A percentile compares a stretch with the other conserved stretches of the same genome.
Conservation (phyloP, 1,140 invertebrate genomes). For the Tenebrio molitor region DNA sequence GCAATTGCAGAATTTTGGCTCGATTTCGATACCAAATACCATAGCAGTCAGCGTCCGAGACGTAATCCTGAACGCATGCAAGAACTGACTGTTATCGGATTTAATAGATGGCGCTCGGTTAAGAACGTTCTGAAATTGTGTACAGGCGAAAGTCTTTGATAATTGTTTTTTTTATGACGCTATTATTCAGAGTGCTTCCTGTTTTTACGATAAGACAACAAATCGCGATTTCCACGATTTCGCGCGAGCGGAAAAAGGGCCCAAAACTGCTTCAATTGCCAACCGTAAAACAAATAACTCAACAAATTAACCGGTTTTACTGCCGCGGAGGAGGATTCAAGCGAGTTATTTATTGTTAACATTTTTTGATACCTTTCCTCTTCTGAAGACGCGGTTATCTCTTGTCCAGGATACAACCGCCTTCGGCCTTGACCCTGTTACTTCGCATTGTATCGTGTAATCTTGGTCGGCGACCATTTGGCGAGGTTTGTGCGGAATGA, state of each 20-base stretch:
- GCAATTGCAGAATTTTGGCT: too few species aligned
- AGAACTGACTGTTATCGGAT: too few species aligned
- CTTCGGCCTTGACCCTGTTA: conserved; percentile 85
- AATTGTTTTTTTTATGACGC: too few species aligned
- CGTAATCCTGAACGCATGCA: too few species aligned
- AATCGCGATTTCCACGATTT: conserved; percentile 4
- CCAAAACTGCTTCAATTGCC: not conserved
- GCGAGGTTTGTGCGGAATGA: conserved; percentile 79
- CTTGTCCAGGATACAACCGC: conserved; percentile 87
- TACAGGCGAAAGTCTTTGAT: too few species aligned
- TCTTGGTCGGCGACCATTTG: conserved; percentile 83
- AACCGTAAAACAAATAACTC: conserved; percentile 26
- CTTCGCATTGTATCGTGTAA: conserved; percentile 83
- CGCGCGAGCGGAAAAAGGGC: not conserved
- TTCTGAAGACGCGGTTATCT: conserved; percentile 79
- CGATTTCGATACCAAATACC: too few species aligned
- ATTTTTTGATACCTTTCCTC: conserved; percentile 75
- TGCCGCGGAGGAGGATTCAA: not conserved
- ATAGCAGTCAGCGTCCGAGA: too few species aligned
- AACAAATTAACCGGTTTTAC: conserved; percentile 34
- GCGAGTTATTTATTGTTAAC: not conserved
- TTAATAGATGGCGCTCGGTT: too few species aligned
- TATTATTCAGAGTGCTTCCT: too few species aligned
- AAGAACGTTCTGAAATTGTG: too few species aligned
- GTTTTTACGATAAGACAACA: conserved; percentile 7